A percentile compares a stretch with the other conserved stretches of the same genome.
Conservation (phyloP, 2,888 invertebrate genomes). For the Tetragonula carbonaria region DNA sequence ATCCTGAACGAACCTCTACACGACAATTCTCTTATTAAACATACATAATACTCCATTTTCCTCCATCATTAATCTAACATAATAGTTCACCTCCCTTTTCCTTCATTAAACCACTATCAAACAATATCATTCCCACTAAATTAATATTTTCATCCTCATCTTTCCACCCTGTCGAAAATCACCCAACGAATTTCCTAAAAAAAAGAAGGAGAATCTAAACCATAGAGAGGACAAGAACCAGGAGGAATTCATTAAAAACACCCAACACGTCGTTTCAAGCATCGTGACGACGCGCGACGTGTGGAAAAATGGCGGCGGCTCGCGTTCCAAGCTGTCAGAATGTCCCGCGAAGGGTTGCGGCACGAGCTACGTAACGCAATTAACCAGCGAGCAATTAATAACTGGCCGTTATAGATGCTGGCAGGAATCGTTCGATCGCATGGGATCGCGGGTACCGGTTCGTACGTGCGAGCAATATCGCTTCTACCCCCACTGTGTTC, state of each 20-base stretch:
- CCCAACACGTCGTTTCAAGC: background rate
- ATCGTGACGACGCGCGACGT: background rate
- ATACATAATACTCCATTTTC: no score
- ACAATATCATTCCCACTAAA: background rate
- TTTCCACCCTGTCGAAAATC: no score
- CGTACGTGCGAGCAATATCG: conserved; percentile 45
- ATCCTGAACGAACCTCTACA: no score
- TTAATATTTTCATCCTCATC: background rate
- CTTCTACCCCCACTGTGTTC: conserved; percentile 2
- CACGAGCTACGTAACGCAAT: conserved; percentile 72
- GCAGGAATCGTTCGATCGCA: conserved; percentile 66
- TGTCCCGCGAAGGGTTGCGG: conserved; percentile 61
- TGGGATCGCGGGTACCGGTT: conserved; percentile 53
- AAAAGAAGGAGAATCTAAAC: no score
- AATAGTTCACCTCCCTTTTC: background rate
- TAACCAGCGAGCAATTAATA: conserved; percentile 77
- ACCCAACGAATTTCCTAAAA: no score
- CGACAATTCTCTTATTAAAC: no score
- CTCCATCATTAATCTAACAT: no score
- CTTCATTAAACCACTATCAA: background rate
- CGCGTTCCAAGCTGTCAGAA: conserved; percentile 49
- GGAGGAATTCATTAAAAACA: background rate
- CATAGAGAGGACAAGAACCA: no score
- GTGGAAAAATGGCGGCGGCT: conserved; percentile 6
- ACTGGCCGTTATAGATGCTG: conserved; percentile 64